phyloP scores from a whole-genome alignment of 2,113 vertebrate species.

The Toxotes jaculatrix region DNA sequence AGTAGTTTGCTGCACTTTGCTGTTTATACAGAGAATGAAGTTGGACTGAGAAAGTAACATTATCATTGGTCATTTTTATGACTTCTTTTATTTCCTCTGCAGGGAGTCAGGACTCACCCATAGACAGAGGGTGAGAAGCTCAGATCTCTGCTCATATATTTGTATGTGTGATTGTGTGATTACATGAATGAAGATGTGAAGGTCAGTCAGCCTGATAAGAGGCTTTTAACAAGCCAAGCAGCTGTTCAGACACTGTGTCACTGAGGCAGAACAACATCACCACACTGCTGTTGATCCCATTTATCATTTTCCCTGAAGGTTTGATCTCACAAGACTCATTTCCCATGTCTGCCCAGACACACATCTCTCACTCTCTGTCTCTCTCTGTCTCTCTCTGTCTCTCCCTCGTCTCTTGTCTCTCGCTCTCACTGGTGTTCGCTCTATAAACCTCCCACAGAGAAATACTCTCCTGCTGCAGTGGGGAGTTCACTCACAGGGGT shows the following conservation, averaged over 20 bases:
- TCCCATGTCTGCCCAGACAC: background rate
- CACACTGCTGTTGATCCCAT: constrained; percentile 44
- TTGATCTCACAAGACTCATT: constrained; percentile 18
- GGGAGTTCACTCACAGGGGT: background rate
- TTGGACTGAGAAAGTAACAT: background rate
- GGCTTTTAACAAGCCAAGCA: constrained; percentile 28
- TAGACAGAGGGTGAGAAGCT: background rate
- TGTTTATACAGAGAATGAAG: background rate
- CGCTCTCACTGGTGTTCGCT: background rate
- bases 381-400: background rate
- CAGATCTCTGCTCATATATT: background rate
- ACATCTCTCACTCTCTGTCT: background rate
- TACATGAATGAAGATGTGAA: background rate
- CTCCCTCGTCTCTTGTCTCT: background rate
- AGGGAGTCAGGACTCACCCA: background rate
- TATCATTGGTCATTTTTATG: background rate
- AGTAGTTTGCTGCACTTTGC: background rate
- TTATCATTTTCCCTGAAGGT: constrained; percentile 46
- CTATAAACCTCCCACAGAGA: constrained; percentile 32
- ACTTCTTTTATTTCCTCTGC: background rate
- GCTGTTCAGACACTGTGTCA: constrained; percentile 45
- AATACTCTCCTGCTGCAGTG: background rate
- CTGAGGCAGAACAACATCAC: constrained; percentile 32
- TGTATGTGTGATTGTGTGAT: background rate
- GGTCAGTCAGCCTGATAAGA: constrained; percentile 26